Percentiles rank a stretch among this genome's conserved stretches.
Evolutionary conservation across 2,888 invertebrate genomes (phyloP).

Genomic region (Glaucopsyche alexis): DNA sequence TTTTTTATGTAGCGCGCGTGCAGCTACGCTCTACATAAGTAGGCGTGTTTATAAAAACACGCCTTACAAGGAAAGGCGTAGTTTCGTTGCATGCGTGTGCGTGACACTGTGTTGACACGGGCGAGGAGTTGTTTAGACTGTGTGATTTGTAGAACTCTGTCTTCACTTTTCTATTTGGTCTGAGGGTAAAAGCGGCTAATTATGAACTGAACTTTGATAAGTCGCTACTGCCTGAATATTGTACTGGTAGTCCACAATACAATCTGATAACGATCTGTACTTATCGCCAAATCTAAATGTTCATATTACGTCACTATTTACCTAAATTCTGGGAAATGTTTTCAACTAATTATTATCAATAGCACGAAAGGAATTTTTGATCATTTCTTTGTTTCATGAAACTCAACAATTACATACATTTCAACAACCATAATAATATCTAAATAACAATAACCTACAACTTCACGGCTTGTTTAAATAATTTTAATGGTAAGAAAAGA

Average conservation of each 20-base stretch:
- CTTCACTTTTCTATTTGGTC: too few relatives aligned
- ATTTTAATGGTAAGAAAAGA: background rate
- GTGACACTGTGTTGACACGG: too few relatives aligned
- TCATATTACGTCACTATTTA: constrained; percentile 54
- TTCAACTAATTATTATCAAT: constrained; percentile 22
- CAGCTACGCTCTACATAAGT: too few relatives aligned
- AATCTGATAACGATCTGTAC: constrained; percentile 36
- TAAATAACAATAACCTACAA: background rate
- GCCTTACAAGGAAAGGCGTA: too few relatives aligned
- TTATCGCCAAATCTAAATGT: constrained; percentile 54
- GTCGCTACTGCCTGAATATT: constrained; percentile 18
- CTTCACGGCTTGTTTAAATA: background rate
- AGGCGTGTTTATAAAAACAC: too few relatives aligned
- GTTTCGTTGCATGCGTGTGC: too few relatives aligned
- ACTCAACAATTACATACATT: background rate
- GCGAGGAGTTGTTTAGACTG: too few relatives aligned
- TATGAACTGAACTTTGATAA: constrained; percentile 18
- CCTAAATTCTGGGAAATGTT: constrained; percentile 39
- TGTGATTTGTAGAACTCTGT: too few relatives aligned
- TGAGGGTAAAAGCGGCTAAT: background rate
- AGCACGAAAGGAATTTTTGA: background rate
- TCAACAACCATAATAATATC: background rate
- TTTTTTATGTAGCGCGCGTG: too few relatives aligned
- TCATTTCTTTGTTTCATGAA: background rate
- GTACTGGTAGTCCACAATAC: constrained; percentile 38